phyloP scores from a whole-genome alignment of 1,140 invertebrate species.

The Apis cerana region DNA sequence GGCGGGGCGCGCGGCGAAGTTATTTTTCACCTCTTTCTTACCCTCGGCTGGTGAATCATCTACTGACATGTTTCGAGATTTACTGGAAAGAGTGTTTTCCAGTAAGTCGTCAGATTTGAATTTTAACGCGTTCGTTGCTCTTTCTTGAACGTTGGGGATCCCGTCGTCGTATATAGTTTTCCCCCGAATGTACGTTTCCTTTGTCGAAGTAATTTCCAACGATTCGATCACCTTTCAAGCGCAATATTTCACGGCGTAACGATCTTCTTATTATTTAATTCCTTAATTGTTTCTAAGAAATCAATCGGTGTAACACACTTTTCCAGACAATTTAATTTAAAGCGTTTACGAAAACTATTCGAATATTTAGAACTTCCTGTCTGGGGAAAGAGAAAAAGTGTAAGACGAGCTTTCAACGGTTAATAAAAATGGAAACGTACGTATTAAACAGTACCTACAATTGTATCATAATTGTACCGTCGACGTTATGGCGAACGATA shows the following conservation, averaged over 20 bases:
- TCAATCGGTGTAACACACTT: too few relatives aligned
- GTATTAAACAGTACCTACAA: not conserved
- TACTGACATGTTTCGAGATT: not conserved
- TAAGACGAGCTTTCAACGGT: not conserved
- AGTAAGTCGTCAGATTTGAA: not conserved
- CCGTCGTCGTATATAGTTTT: too few relatives aligned
- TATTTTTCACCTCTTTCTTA: not conserved
- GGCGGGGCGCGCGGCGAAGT: not conserved
- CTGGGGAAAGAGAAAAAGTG: not conserved
- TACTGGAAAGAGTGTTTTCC: not conserved
- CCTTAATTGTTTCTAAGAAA: too few relatives aligned
- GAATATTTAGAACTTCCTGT: too few relatives aligned
- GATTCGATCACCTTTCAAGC: too few relatives aligned
- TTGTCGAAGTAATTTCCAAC: too few relatives aligned
- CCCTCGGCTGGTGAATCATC: not conserved
- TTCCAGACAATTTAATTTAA: too few relatives aligned
- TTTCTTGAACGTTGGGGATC: too few relatives aligned
- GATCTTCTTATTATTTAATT: too few relatives aligned
- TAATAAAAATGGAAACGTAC: not conserved
- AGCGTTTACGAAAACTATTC: too few relatives aligned
- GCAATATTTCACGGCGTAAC: too few relatives aligned
- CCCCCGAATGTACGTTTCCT: too few relatives aligned
- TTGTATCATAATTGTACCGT: conserved; percentile 35
- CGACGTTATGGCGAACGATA: conserved; percentile 39
- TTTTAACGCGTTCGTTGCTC: not conserved